Conservation (phyloP, 2,888 invertebrate species). For the Sabatieria punctata region DNA sequence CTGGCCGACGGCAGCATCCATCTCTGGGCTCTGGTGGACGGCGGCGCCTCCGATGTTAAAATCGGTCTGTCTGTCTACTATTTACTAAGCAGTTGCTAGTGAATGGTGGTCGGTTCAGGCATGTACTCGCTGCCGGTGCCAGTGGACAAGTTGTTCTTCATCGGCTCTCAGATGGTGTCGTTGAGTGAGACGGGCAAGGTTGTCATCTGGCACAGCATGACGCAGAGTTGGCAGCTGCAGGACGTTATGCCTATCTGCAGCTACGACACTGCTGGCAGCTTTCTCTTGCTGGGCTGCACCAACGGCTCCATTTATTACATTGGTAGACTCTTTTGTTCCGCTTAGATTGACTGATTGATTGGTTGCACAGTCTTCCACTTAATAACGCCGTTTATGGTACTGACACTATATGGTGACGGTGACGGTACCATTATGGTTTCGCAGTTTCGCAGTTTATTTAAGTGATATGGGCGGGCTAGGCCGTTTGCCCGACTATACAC, state of each 20-base stretch:
- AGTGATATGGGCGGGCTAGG: too few relatives aligned
- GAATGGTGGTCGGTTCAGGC: conserved; percentile 15
- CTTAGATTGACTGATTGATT: conserved; percentile 1
- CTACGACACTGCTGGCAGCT: conserved; percentile 85
- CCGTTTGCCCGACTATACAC: too few relatives aligned
- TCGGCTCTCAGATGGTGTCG: conserved; percentile 92
- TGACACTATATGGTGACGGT: too few relatives aligned
- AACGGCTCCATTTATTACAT: conserved; percentile 94
- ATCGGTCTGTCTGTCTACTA: too few relatives aligned
- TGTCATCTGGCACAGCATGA: conserved; percentile 99
- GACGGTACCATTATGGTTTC: too few relatives aligned
- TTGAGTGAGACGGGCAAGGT: conserved; percentile 77
- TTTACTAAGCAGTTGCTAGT: background rate
- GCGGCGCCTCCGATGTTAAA: too few relatives aligned
- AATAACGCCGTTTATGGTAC: too few relatives aligned
- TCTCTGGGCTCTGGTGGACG: conserved; percentile 14
- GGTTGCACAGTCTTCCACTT: too few relatives aligned
- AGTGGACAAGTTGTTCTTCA: conserved; percentile 88
- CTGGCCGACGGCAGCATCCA: conserved; percentile 18
- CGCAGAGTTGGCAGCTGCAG: conserved; percentile 89
- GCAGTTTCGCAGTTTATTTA: too few relatives aligned
- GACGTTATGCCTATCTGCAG: conserved; percentile 87
- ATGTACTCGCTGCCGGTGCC: conserved; percentile 44
- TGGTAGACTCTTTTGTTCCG: conserved; percentile 42
- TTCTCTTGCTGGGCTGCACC: conserved; percentile 76